A percentile compares a stretch with the other conserved stretches of the same genome.
These are phyloP conservation scores for Corythoichthys haematopterus DNA, from an alignment of 2,113 vertebrate species.

Conservation along the genomic window DNA sequence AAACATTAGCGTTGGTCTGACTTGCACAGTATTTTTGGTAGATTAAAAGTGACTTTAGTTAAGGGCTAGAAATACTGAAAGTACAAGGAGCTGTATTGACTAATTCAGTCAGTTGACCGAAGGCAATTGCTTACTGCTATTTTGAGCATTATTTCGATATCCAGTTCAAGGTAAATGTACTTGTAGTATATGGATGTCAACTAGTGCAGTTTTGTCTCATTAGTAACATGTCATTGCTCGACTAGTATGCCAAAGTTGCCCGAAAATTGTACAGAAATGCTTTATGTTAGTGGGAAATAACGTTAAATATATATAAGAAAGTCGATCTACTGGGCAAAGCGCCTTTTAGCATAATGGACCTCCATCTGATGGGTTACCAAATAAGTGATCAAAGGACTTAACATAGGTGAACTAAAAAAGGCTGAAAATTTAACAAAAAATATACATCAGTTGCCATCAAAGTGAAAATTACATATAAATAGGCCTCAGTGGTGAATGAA, in stretches of 20 bases:
- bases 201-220: background rate
- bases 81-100: background rate
- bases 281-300: too few species aligned
- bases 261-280: too few species aligned
- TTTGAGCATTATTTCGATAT: background rate
- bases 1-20: background rate
- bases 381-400: background rate
- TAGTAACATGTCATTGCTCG: too few species aligned
- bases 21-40: background rate
- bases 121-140: background rate
- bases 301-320: too few species aligned
- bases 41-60: background rate
- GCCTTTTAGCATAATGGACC: background rate
- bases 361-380: background rate
- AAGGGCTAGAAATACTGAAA: background rate
- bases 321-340: background rate
- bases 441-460: conserved; percentile 13
- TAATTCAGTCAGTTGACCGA: background rate
- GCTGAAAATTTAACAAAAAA: conserved; percentile 10
- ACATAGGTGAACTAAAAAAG: background rate
- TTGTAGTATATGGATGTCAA: background rate
- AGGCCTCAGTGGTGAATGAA: conserved; percentile 63
- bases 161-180: background rate
- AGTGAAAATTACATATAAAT: conserved; percentile 27
- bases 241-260: background rate